Evolutionary conservation across 1,140 invertebrate species (phyloP).

Genomic region (Drosophila setifemur): DNA sequence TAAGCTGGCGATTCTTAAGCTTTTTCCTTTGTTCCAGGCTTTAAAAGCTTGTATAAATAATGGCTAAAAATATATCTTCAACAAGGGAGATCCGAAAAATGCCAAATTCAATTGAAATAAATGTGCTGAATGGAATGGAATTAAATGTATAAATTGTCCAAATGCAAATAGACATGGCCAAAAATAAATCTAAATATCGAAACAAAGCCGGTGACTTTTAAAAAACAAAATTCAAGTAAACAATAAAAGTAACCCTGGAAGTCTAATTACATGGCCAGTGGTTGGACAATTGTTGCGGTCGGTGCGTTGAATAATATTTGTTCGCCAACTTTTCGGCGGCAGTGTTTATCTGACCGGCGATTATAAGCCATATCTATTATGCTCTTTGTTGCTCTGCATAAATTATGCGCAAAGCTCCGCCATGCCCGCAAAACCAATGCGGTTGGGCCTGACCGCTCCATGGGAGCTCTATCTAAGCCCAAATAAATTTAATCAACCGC

Average conservation of each 20-base stretch:
- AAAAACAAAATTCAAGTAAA: neutral
- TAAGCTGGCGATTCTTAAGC: neutral
- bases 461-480: conserved; percentile 61
- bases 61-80: neutral
- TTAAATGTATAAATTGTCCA: neutral
- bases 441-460: conserved; percentile 31
- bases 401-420: conserved; percentile 61
- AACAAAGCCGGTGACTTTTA: neutral
- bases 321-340: conserved; percentile 29
- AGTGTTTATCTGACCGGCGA: conserved; percentile 52
- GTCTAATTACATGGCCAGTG: conserved; percentile 3
- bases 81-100: neutral
- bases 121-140: neutral
- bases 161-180: neutral
- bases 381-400: conserved; percentile 61
- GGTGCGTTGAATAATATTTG: conserved; percentile 18
- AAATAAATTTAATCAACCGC: conserved; percentile 80
- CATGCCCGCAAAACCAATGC: conserved; percentile 49
- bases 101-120: neutral
- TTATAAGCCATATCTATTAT: conserved; percentile 60
- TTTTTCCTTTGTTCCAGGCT: neutral
- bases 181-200: neutral
- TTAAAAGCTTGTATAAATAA: neutral
- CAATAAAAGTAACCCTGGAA: neutral
- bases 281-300: conserved; percentile 7